These are phyloP conservation scores for Leucophenga montana DNA, from an alignment of 2,888 invertebrate genomes.

Conservation along the genomic window DNA sequence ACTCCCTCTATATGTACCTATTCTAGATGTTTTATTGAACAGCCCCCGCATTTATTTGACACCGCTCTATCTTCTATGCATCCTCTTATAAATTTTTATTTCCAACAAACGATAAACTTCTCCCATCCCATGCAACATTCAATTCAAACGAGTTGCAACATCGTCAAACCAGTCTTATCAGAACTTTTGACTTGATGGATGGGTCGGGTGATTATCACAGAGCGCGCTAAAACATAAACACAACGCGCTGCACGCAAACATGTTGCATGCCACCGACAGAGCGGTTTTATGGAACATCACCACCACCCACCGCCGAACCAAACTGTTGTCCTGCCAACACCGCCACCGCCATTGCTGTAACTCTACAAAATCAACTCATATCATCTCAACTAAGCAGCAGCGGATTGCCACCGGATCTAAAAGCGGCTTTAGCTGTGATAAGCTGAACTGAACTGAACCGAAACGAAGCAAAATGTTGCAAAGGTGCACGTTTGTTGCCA, in stretches of 20 bases:
- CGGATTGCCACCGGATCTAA: too few species aligned
- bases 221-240: constrained; percentile 57
- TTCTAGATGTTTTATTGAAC: too few species aligned
- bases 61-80: too few species aligned
- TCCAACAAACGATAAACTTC: neutral
- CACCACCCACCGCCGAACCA: neutral
- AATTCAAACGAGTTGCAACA: constrained; percentile 59
- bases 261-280: constrained; percentile 42
- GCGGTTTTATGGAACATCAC: neutral
- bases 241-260: constrained; percentile 43
- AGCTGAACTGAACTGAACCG: constrained; percentile 11
- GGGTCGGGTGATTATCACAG: constrained; percentile 42
- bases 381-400: neutral
- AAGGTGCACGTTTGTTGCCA: constrained; percentile 30
- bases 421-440: neutral
- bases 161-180: constrained; percentile 55
- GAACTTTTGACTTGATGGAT: constrained; percentile 54
- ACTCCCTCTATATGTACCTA: too few species aligned
- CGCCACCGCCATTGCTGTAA: neutral
- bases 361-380: neutral
- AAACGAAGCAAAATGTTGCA: constrained; percentile 13
- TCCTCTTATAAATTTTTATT: too few species aligned
- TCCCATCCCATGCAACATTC: constrained; percentile 29
- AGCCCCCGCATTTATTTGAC: too few species aligned
- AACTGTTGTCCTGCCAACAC: neutral